Conservation (phyloP, 2,797 vertebrate genomes). For the Knipowitschia caucasica region DNA sequence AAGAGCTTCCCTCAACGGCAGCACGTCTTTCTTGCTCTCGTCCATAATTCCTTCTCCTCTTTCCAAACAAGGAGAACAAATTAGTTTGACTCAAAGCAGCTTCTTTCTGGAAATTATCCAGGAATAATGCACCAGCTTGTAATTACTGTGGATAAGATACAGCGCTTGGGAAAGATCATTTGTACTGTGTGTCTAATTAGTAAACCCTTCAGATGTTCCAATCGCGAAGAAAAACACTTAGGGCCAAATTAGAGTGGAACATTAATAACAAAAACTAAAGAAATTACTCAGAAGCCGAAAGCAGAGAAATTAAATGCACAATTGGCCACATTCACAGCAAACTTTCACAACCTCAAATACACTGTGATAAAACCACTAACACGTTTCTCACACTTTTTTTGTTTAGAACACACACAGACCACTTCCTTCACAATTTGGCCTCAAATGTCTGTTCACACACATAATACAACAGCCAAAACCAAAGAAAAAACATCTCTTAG, state of each 20-base stretch:
- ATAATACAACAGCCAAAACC: conserved; percentile 67
- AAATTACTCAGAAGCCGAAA: conserved; percentile 39
- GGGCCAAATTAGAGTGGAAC: conserved; percentile 66
- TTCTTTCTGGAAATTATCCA: conserved; percentile 80
- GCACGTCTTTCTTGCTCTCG: conserved; percentile 30
- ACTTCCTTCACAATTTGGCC: conserved; percentile 78
- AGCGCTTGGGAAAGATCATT: conserved; percentile 80
- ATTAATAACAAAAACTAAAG: conserved; percentile 46
- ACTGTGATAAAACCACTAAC: conserved; percentile 64
- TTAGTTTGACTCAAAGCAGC: conserved; percentile 73
- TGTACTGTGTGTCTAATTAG: conserved; percentile 83
- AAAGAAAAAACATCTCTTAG: conserved; percentile 32
- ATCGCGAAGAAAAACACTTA: conserved; percentile 73
- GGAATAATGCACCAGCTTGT: conserved; percentile 79
- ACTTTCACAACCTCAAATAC: conserved; percentile 48
- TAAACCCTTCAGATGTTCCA: conserved; percentile 76
- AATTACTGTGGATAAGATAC: conserved; percentile 81
- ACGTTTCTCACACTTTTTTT: conserved; percentile 69
- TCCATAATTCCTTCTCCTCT: conserved; percentile 33
- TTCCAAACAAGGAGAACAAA: conserved; percentile 61
- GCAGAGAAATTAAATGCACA: conserved; percentile 45
- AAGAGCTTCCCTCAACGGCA: conserved; percentile 30
- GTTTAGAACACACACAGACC: conserved; percentile 64
- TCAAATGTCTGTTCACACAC: conserved; percentile 73
- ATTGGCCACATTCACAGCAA: conserved; percentile 34